Base-by-base conservation (phyloP, 1,140 invertebrate species). In the Papilio helenus region DNA sequence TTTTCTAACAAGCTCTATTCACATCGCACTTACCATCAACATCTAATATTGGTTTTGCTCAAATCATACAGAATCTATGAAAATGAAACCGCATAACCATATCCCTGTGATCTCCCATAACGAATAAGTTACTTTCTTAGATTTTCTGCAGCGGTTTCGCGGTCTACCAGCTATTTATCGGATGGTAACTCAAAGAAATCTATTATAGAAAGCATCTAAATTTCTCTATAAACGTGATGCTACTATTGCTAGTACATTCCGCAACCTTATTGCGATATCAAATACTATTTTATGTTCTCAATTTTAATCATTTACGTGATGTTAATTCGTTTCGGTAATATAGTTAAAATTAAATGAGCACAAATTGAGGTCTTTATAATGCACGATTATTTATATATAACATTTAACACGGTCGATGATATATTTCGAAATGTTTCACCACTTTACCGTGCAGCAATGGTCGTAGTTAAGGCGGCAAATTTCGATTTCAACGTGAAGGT, bases 41-140 rank as follows among this genome's bases (percentile, higher is more conserved):
- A 82, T 86, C 84, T 84, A 90, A 93, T 93, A 94, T 94, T 93
- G 89, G 90, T 92, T 93, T 93, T 92, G 87, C 80, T 80, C 89
- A 91, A 92, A 92, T 93, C 88, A 90, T 86, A 85, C 72, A 73
- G 79, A 84, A 86, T 85, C 86, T 90, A 90, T 91, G 91, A 85
- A 88, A 93, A 91, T 86, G 84, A 88, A 93, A 93, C 90, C 90
- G 84, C 90, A 91, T 80, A 42, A 79, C 68, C 55, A 87, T 89
- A 91, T 93, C 89, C 90, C 87, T 82, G 81, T 87, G 91, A 90
- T 92, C 89, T 89, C 86, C 87, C 87, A 82, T 79, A 79, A 80
- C 72, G 88, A 90, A 94, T 94, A 90, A 93, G 91, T 92, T 92
- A 83, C 81, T 82, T 84, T 89, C 84, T 79, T 89, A 91, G 89